phyloP scores from a whole-genome alignment of 2,113 vertebrate species.

The Ramphastos sulfuratus region DNA sequence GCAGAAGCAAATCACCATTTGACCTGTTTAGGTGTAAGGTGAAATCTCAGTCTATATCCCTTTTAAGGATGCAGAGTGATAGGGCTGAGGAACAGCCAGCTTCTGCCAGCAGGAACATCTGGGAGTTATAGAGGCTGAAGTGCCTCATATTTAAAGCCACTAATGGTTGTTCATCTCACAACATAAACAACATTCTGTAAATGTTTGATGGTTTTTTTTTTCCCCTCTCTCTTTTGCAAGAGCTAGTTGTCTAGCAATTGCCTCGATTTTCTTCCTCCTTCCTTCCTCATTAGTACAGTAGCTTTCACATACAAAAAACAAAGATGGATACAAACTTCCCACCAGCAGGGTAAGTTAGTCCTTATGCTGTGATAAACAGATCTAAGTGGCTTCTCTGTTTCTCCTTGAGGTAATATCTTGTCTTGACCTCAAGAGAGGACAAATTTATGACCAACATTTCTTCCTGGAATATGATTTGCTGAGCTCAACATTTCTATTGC shows the following conservation, averaged over 20 bases:
- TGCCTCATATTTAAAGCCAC: conserved; percentile 17
- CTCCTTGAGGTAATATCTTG: neutral
- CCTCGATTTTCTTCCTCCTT: neutral
- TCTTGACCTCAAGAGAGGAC: neutral
- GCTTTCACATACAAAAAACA: neutral
- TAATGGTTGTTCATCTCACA: conserved; percentile 8
- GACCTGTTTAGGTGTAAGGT: neutral
- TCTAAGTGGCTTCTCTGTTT: neutral
- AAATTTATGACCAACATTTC: neutral
- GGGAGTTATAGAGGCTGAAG: neutral
- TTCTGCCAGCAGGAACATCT: conserved; percentile 35
- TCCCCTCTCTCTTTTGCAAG: conserved; percentile 18
- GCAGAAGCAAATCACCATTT: neutral
- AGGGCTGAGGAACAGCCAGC: neutral
- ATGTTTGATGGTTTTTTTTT: neutral
- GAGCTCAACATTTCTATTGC: neutral
- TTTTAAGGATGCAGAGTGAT: neutral
- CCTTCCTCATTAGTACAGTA: neutral
- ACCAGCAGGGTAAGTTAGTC: neutral
- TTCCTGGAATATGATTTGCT: neutral
- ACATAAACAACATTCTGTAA: conserved; percentile 32
- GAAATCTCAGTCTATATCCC: neutral
- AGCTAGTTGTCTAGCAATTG: conserved; percentile 14
- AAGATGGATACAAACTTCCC: neutral
- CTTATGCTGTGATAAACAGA: neutral